These are phyloP conservation scores for Tenthredo scrophulariae DNA, from an alignment of 2,888 invertebrate genomes.

Conservation along the genomic window DNA sequence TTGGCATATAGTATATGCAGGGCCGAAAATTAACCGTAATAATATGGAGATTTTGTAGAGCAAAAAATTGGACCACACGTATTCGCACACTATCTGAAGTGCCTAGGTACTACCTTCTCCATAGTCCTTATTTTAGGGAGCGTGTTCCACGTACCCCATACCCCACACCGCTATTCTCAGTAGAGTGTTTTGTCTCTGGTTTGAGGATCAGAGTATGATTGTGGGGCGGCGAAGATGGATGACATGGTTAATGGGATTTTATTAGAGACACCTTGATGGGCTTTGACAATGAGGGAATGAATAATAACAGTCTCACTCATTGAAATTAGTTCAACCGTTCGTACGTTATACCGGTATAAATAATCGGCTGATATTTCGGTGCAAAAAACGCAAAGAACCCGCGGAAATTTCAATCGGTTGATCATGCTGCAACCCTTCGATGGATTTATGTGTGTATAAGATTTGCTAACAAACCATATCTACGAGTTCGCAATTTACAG, in stretches of 20 bases:
- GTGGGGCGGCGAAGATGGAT: conserved; percentile 69
- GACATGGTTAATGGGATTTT: conserved; percentile 72
- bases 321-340: conserved; percentile 10
- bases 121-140: conserved; percentile 5
- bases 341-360: background rate
- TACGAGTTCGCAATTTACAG: too few relatives aligned
- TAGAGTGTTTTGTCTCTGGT: conserved; percentile 67
- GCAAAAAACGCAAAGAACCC: too few relatives aligned
- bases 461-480: too few relatives aligned
- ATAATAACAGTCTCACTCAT: conserved; percentile 63
- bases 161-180: background rate
- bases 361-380: too few relatives aligned
- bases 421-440: too few relatives aligned
- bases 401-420: too few relatives aligned
- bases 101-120: background rate
- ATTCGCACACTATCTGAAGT: conserved; percentile 18
- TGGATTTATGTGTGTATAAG: background rate
- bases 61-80: conserved; percentile 1
- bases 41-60: conserved; percentile 36
- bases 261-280: conserved; percentile 71
- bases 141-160: background rate
- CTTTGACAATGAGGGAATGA: conserved; percentile 69
- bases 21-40: conserved; percentile 52
- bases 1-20: background rate
- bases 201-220: conserved; percentile 45